These are phyloP conservation scores for Mormyrops boulengeri DNA, from an alignment of 2,797 vertebrate genomes.

Conservation along the genomic window DNA sequence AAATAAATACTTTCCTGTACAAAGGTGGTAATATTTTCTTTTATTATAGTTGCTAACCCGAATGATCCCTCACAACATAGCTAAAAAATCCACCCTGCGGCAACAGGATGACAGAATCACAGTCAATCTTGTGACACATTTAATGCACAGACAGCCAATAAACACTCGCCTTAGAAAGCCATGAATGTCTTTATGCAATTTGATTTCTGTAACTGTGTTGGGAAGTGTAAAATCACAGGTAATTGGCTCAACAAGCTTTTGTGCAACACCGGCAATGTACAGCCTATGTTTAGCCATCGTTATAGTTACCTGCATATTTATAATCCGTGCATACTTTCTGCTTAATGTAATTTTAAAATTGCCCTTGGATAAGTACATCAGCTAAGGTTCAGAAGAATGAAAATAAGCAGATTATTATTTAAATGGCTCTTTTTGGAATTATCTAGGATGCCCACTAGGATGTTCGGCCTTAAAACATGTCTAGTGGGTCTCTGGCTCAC, in stretches of 20 bases:
- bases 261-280: not conserved
- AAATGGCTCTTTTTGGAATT: not conserved
- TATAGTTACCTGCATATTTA: not conserved
- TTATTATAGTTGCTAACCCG: not conserved
- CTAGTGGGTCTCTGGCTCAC: not conserved
- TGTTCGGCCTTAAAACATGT: not conserved
- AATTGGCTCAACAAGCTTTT: conserved; percentile 1
- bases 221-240: not conserved
- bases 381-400: not conserved
- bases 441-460: not conserved
- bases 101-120: not conserved
- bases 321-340: not conserved
- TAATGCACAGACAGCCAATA: not conserved
- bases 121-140: not conserved
- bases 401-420: conserved; percentile 6
- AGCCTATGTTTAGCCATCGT: not conserved
- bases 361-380: not conserved
- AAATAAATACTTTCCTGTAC: not conserved
- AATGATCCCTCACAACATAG: not conserved
- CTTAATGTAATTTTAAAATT: conserved; percentile 6
- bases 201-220: not conserved
- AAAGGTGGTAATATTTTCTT: not conserved
- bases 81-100: not conserved
- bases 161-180: not conserved
- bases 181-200: not conserved